Percentiles rank a stretch among this genome's conserved stretches.
These are phyloP conservation scores for Thermophis baileyi DNA, from an alignment of 2,113 vertebrate genomes.

Conservation along the genomic window DNA sequence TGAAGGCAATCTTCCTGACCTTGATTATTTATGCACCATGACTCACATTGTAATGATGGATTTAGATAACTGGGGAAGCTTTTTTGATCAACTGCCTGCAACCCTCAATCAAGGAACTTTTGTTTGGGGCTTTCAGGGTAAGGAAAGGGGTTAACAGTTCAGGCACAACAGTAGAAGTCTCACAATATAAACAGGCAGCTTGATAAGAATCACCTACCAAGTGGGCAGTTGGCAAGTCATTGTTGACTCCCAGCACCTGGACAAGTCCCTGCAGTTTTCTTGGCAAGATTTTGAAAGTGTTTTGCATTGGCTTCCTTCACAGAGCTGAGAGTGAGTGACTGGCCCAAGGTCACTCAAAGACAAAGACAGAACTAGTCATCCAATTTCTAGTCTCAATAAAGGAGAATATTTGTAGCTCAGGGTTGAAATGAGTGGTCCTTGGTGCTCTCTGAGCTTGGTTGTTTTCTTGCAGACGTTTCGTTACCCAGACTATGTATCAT, in stretches of 20 bases:
- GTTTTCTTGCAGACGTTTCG: neutral
- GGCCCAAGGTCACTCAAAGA: neutral
- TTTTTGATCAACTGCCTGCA: constrained; percentile 76
- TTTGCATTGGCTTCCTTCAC: neutral
- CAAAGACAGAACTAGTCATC: neutral
- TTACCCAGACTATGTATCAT: neutral
- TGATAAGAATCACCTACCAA: neutral
- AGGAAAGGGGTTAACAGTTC: constrained; percentile 28
- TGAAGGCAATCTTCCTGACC: constrained; percentile 71
- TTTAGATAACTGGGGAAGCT: constrained; percentile 80
- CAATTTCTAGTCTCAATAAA: neutral
- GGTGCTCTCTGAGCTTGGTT: neutral
- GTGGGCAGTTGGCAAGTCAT: neutral
- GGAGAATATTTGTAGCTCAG: neutral
- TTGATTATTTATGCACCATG: constrained; percentile 80
- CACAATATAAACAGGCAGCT: neutral
- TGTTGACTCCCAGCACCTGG: neutral
- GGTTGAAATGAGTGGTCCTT: neutral
- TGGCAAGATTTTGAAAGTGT: neutral
- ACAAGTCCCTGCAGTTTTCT: neutral
- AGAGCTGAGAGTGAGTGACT: neutral
- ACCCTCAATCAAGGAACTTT: constrained; percentile 80
- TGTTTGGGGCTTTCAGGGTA: constrained; percentile 85
- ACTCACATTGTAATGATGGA: constrained; percentile 81
- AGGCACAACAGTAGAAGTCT: neutral